Percentiles rank a stretch among this genome's conserved stretches.
phyloP scores from a whole-genome alignment of 2,797 vertebrate species.

The Pristis pectinata region DNA sequence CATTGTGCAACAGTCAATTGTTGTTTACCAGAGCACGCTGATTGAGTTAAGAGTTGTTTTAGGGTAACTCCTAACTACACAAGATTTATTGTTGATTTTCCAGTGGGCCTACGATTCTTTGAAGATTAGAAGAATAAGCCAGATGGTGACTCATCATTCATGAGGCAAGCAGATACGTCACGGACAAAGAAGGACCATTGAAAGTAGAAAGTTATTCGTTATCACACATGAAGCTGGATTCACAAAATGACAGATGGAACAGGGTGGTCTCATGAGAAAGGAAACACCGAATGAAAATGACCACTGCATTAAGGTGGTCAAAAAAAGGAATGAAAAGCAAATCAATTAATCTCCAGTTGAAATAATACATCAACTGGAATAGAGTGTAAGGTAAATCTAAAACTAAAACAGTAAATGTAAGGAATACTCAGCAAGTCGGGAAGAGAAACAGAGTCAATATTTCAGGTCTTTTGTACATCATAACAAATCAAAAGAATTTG shows the following conservation, averaged over 20 bases:
- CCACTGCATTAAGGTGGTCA: too few relatives aligned
- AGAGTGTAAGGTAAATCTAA: not conserved
- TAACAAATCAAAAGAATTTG: too few relatives aligned
- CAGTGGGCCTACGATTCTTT: not conserved
- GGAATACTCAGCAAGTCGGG: too few relatives aligned
- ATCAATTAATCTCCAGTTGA: not conserved
- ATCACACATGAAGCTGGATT: not conserved
- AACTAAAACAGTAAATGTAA: too few relatives aligned
- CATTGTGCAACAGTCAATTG: not conserved
- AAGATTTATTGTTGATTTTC: not conserved
- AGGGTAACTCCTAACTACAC: not conserved
- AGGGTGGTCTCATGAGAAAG: too few relatives aligned
- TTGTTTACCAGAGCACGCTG: not conserved
- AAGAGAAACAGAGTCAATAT: too few relatives aligned
- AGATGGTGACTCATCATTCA: not conserved
- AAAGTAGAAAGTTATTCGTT: not conserved
- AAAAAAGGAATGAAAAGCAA: not conserved
- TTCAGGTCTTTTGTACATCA: too few relatives aligned
- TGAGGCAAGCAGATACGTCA: not conserved
- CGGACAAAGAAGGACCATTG: not conserved
- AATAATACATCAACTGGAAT: not conserved
- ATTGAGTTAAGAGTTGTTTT: not conserved
- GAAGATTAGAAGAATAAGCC: not conserved
- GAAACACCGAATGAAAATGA: too few relatives aligned
- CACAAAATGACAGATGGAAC: not conserved